Base-by-base conservation (phyloP, 1,140 invertebrate genomes). In the Drosophila pseudoobscura region DNA sequence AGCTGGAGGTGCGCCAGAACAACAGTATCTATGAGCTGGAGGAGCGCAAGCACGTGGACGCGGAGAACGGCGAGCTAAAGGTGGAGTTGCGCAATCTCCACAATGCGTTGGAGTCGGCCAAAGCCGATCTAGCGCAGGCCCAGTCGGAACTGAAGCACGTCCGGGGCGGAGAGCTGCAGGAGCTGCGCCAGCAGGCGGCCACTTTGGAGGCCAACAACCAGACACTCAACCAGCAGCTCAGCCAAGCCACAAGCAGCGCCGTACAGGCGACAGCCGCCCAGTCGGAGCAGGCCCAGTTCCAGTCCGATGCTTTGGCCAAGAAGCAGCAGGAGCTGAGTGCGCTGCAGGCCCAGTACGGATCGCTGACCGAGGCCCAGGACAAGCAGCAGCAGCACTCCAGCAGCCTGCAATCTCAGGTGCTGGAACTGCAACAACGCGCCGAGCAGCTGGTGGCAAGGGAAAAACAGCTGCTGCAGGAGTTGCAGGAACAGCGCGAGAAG, bases 401-500 rank as follows among this genome's bases (percentile, higher is more conserved):
- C n/a, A 31, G 24, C 2, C 73, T 91, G 52, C 78, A 84, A 31
- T 65, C 84, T 7, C 80, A 90, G 77, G 63, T 91, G 0, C 52
- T 65, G 35, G 82, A 90, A 43, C 74, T 61, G 17, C 77, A 91
- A 41, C 66, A 88, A 26, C 64, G 53, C 7, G 62, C 75, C 17
- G 73, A 92, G 35, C 72, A 78, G 59, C 54, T 85, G 62, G 51
- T 68, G 35, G 70, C 54, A 26, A 85, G 72, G 26, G 90, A 92
- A 76, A 55, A 77, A 15, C 74, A 89, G 59, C 49, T 92, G 47
- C 62, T 90, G 22, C 76, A 93, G 49, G 94, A 96, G 84, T 91
- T 97, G 49, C 93, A 94, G 46, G 91, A 93, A 49, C 95, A 96
- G 91, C 94, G 93, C 82, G 93, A 93, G 43, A 96, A 96, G 92